Evolutionary conservation across 1,140 invertebrate genomes (phyloP), one percentile per base, ranked within the genome.

Genomic region (Pseudomyrmex cubaensis): DNA sequence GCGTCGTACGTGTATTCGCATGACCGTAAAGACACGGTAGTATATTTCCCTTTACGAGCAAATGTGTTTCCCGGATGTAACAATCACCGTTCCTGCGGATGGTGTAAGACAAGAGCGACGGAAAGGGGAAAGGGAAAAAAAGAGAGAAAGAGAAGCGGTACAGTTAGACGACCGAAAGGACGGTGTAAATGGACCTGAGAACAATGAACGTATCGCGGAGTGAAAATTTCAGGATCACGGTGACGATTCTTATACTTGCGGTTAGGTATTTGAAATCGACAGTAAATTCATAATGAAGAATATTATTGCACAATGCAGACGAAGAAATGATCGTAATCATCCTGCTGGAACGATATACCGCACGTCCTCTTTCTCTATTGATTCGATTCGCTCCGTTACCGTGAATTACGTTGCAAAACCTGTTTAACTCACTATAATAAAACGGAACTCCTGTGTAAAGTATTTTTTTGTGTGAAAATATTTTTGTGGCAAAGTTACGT

Each of bases 151-250:
- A 83, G 48, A 88, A 86, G 22, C 20, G 69, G 85, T 90, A 91
- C 89, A 91, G 91, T 93, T 93, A 92, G 83, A 35, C 86, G 89
- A 87, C 88, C 90, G 88, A 77, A 89, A 70, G 64, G 66, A 69
- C 77, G 61, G 73, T 69, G 66, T 52, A 74, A 90, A 90, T 91
- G 85, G 85, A 89, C 70, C 5, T 86, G 85, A 82, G 87, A 89
- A 88, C 90, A 88, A 91, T 90, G 84, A 35, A 35, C 35, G 50
- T 20, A 69, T 63, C 20, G 61, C 15, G 61, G 75, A 91, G 88
- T 85, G 92, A 93, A 92, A 92, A 90, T 91, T 75, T 10, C 84
- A 82, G 84, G 85, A 90, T 83, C 74, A 66, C 82, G 20, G 69
- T 66, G 67, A 83, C 69, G 72, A 84, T 69, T 20, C 57, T 59